Base-by-base conservation (phyloP, 1,140 invertebrate species). In the Drosophila ambigua region DNA sequence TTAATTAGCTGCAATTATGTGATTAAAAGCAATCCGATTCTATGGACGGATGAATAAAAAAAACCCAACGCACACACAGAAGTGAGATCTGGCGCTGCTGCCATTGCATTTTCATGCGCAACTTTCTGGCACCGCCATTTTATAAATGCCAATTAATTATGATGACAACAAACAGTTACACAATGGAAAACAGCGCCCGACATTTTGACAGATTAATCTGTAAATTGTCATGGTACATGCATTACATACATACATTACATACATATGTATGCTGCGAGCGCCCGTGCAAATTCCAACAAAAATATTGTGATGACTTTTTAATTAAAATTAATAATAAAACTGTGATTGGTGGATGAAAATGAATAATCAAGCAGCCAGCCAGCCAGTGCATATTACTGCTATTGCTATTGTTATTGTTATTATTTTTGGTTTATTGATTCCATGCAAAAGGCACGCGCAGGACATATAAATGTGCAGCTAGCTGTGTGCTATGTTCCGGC, bases 291-390 rank as follows among this genome's bases (percentile, higher is more conserved):
- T 52, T 63, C 24, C 46, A 72, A 50, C 50, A 68, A 69, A 67
- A 87, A 82, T 81, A 82, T 84, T 73, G 61, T 77, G 83, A 78
- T 85, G 83, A 87, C 82, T 85, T 85, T 85, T 85, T 87, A 85
- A 85, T 85, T 82, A 85, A 87, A 81, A 74, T 57, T 61, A 81
- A 87, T 64, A 84, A 67, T 64, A 84, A 75, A 71, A 69, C 57
- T 57, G 51, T 69, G 61, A 52, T 67, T 52, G 39, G 46, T 24
- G 24, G 31, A 35, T 39, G 16, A 16, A 39, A 63, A 63, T 63
- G 51, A 63, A 63, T 63, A 51, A 63, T 45, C 51, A 24, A 13
- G 39, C 23, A 23, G 15, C 7, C 15, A 6, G 26, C 23, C 28
- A 31, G 31, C 31, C 3, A 31, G 8, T 5, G 5, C 26, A 28